These are phyloP conservation scores for Rugalucina vietnamica DNA, from an alignment of 2,888 invertebrate genomes.

Conservation along the genomic window DNA sequence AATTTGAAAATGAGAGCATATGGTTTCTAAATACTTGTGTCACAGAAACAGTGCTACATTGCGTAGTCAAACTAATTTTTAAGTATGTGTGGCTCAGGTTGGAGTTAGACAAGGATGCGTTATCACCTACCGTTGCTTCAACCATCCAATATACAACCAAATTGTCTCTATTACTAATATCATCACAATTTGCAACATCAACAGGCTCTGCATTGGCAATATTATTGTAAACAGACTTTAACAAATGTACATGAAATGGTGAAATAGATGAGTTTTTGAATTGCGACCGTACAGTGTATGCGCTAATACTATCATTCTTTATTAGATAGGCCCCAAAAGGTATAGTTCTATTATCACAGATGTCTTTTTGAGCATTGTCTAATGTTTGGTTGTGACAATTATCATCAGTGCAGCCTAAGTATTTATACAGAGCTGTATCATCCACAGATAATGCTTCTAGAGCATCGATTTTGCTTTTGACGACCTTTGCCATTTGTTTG, in stretches of 20 bases:
- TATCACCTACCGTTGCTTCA: background rate
- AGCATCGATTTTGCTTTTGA: background rate
- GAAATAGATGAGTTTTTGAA: background rate
- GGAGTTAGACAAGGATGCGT: background rate
- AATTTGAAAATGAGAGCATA: constrained; percentile 20
- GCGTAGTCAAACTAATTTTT: background rate
- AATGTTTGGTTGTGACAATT: background rate
- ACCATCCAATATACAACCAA: background rate
- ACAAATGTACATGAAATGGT: background rate
- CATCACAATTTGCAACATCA: background rate
- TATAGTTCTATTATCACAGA: background rate
- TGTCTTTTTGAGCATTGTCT: background rate
- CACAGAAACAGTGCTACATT: background rate
- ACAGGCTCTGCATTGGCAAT: background rate
- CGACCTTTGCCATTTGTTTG: background rate
- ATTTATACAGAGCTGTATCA: background rate
- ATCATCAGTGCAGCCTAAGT: background rate
- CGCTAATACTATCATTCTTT: background rate
- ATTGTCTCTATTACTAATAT: background rate
- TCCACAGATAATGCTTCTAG: background rate
- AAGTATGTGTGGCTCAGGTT: background rate
- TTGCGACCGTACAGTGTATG: background rate
- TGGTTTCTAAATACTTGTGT: background rate
- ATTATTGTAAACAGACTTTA: background rate
- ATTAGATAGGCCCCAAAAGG: background rate